Percentiles rank a stretch among this genome's conserved stretches.
phyloP scores from a whole-genome alignment of 2,888 invertebrate species.

The Rhorus exstirpatorius region DNA sequence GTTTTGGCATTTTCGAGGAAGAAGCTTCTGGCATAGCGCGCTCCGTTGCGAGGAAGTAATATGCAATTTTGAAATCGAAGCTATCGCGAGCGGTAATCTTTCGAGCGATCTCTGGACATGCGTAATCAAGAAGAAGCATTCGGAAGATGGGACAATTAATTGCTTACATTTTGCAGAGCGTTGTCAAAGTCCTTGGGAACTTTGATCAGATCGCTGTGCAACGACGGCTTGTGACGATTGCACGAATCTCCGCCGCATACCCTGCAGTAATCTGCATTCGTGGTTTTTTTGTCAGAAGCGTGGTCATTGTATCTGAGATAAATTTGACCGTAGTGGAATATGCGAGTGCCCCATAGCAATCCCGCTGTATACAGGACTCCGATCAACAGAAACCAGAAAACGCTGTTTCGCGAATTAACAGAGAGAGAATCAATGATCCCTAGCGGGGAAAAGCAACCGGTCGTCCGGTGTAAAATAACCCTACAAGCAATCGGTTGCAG shows the following conservation, averaged over 20 bases:
- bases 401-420: slow-evolving; percentile 67
- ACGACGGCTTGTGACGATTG: slow-evolving; percentile 79
- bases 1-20: too few relatives aligned
- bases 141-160: too few relatives aligned
- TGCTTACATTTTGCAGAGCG: slow-evolving; percentile 91
- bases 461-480: too few relatives aligned
- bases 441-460: too few relatives aligned
- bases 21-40: too few relatives aligned
- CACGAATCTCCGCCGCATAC: slow-evolving; percentile 81
- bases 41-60: too few relatives aligned
- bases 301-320: slow-evolving; percentile 55
- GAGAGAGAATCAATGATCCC: not conserved
- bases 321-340: slow-evolving; percentile 73
- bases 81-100: too few relatives aligned
- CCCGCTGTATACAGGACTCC: slow-evolving; percentile 75
- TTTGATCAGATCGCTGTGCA: slow-evolving; percentile 80
- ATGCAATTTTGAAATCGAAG: too few relatives aligned
- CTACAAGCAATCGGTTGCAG: too few relatives aligned
- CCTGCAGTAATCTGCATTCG: slow-evolving; percentile 75
- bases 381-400: slow-evolving; percentile 77
- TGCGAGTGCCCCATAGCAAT: slow-evolving; percentile 77
- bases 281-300: slow-evolving; percentile 53
- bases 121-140: too few relatives aligned
- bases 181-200: slow-evolving; percentile 91
- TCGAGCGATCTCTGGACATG: too few relatives aligned